Conservation (phyloP, 2,888 invertebrate genomes). For the Calliopum simillimum region DNA sequence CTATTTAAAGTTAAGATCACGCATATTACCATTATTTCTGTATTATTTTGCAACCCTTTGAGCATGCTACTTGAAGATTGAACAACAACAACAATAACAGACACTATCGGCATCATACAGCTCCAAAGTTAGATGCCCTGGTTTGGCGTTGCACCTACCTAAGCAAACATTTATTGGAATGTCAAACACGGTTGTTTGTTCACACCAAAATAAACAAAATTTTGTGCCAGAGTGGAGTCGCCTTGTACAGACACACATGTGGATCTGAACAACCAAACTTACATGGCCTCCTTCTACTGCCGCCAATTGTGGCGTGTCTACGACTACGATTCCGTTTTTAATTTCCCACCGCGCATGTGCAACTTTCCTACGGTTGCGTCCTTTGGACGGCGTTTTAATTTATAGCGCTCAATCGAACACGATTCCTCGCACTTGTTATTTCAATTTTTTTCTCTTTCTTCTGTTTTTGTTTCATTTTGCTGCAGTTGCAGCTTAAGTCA, state of each 20-base stretch:
- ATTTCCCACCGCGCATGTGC: neutral
- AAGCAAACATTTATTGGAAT: conserved; percentile 29
- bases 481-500: neutral
- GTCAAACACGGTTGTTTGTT: conserved; percentile 32
- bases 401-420: conserved; percentile 65
- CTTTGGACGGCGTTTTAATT: conserved; percentile 63
- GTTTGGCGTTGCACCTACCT: too few species aligned
- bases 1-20: too few species aligned
- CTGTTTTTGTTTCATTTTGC: conserved; percentile 10
- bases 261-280: neutral
- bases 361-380: conserved; percentile 21
- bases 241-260: neutral
- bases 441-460: conserved; percentile 53
- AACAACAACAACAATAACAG: conserved; percentile 6
- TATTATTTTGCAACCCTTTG: too few species aligned
- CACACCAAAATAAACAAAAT: conserved; percentile 26
- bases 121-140: neutral
- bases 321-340: neutral
- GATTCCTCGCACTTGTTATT: conserved; percentile 65
- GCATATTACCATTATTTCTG: too few species aligned
- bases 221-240: conserved; percentile 15
- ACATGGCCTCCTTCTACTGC: neutral
- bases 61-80: too few species aligned
- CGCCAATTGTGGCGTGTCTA: neutral
- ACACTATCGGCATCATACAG: neutral